A percentile compares a stretch with the other conserved stretches of the same genome.
These are phyloP conservation scores for Bungarus multicinctus DNA, from an alignment of 2,113 vertebrate species.

Conservation along the genomic window DNA sequence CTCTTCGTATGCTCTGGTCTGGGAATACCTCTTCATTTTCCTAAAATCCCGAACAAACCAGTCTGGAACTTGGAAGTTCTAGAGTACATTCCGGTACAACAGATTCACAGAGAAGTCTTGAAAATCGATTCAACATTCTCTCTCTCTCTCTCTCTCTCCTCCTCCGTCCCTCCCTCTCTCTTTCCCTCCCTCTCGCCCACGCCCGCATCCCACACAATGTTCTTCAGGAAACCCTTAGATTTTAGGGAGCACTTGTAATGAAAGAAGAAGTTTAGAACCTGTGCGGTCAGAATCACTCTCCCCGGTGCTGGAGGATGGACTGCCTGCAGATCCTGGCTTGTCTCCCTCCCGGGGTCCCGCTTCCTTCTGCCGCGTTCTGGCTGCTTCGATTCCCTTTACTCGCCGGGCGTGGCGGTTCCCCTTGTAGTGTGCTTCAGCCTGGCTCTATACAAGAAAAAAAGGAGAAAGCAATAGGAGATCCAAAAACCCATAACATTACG, in stretches of 20 bases:
- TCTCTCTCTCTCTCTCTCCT: neutral
- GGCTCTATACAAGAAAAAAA: slow-evolving; percentile 72
- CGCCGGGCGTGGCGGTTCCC: slow-evolving; percentile 90
- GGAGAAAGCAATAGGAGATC: neutral
- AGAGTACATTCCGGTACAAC: neutral
- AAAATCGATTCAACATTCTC: neutral
- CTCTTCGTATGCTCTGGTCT: neutral
- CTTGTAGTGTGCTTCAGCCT: slow-evolving; percentile 94
- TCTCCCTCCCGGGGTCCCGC: slow-evolving; percentile 56
- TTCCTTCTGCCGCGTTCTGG: slow-evolving; percentile 83
- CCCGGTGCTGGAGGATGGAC: slow-evolving; percentile 65
- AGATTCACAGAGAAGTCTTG: neutral
- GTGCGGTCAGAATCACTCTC: slow-evolving; percentile 47
- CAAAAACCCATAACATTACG: neutral
- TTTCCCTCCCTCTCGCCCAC: neutral
- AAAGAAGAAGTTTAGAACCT: slow-evolving; percentile 20
- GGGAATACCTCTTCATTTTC: neutral
- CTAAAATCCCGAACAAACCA: neutral
- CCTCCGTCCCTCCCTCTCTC: too few relatives aligned
- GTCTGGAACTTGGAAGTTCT: neutral
- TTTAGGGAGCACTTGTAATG: neutral
- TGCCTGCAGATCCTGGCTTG: slow-evolving; percentile 66
- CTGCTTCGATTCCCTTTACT: slow-evolving; percentile 91
- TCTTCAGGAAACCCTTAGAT: neutral
- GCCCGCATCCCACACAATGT: neutral